Conservation (phyloP, 2,888 invertebrate genomes). For the Dynastes grantii region DNA sequence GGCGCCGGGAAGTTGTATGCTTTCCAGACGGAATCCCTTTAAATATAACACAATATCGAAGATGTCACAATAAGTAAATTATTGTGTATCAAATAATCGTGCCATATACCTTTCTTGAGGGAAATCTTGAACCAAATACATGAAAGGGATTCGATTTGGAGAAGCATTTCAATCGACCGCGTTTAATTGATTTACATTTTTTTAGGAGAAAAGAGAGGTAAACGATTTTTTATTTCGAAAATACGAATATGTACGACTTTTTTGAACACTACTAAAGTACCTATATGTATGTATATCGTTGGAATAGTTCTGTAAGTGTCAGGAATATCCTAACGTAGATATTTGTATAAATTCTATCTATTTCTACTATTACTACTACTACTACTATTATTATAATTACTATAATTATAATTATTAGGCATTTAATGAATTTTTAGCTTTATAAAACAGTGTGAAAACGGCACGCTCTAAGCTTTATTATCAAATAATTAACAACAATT, state of each 20-base stretch:
- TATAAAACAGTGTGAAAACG: constrained; percentile 53
- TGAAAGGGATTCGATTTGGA: not conserved
- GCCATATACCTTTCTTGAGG: constrained; percentile 45
- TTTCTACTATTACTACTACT: constrained; percentile 64
- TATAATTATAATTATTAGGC: constrained; percentile 69
- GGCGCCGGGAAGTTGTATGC: not conserved
- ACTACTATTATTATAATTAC: constrained; percentile 64
- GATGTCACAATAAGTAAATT: constrained; percentile 10
- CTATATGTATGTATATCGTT: constrained; percentile 67
- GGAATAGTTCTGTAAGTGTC: constrained; percentile 60
- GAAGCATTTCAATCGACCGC: not conserved
- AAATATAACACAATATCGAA: constrained; percentile 27
- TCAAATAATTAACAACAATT: constrained; percentile 23
- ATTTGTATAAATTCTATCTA: constrained; percentile 66
- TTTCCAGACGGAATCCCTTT: not conserved
- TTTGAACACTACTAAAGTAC: constrained; percentile 70
- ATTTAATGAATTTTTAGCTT: constrained; percentile 54
- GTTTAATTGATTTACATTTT: not conserved
- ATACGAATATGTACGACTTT: constrained; percentile 44
- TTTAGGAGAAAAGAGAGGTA: constrained; percentile 35
- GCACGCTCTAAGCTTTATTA: constrained; percentile 48
- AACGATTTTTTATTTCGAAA: constrained; percentile 14
- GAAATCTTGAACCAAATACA: constrained; percentile 44
- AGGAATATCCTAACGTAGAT: constrained; percentile 64
- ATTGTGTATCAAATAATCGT: constrained; percentile 44